These are phyloP conservation scores for Neuroscelio doddi DNA, from an alignment of 2,888 invertebrate species.

Conservation along the genomic window DNA sequence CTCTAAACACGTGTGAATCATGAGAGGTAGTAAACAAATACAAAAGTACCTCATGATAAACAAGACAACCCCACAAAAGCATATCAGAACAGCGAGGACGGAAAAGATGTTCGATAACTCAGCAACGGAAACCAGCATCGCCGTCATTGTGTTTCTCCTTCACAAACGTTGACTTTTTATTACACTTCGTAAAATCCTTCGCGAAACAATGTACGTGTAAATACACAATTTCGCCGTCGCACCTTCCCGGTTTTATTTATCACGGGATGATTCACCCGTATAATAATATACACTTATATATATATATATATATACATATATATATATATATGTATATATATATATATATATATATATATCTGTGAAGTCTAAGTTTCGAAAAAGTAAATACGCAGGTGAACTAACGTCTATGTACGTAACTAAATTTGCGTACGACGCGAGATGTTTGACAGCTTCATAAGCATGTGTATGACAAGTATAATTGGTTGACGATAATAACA, in stretches of 20 bases:
- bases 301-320: background rate
- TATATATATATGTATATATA: background rate
- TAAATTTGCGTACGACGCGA: background rate
- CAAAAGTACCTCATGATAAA: constrained; percentile 82
- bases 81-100: constrained; percentile 81
- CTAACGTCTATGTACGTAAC: background rate
- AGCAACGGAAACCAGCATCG: constrained; percentile 79
- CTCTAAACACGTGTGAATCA: constrained; percentile 15
- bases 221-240: background rate
- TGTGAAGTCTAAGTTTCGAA: too few relatives aligned
- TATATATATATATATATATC: too few relatives aligned
- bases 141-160: constrained; percentile 71
- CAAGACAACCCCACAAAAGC: constrained; percentile 83
- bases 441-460: background rate
- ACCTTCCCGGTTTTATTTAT: background rate
- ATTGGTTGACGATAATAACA: background rate
- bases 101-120: constrained; percentile 84
- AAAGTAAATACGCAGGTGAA: background rate
- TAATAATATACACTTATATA: too few relatives aligned
- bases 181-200: background rate
- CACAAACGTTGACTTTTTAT: background rate
- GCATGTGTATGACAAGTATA: background rate
- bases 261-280: background rate
- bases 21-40: constrained; percentile 45
- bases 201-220: background rate